phyloP scores from a whole-genome alignment of 2,113 vertebrate species.

The Rhinoderma darwinii region DNA sequence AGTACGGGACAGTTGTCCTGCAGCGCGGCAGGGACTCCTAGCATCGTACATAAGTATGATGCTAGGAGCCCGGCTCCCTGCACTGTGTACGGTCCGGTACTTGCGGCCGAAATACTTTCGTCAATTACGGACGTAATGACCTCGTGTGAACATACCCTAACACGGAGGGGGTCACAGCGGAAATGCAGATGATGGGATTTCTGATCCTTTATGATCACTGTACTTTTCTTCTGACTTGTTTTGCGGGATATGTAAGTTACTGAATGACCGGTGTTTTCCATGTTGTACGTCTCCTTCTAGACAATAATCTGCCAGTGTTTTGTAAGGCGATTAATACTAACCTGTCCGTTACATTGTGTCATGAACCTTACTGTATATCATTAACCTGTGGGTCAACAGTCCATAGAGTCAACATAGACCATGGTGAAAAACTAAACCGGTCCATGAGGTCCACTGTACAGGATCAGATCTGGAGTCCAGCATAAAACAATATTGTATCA shows the following conservation, averaged over 20 bases:
- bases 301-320: neutral
- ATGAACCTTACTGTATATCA: neutral
- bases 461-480: neutral
- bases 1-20: too few relatives aligned
- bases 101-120: too few relatives aligned
- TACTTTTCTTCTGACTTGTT: neutral
- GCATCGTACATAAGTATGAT: too few relatives aligned
- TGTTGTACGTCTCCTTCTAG: neutral
- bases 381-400: neutral
- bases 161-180: too few relatives aligned
- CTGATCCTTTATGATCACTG: too few relatives aligned
- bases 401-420: neutral
- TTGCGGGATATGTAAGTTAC: neutral
- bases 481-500: too few relatives aligned
- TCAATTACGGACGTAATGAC: too few relatives aligned
- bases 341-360: neutral
- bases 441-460: neutral
- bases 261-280: neutral
- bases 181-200: too few relatives aligned
- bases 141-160: too few relatives aligned
- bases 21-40: too few relatives aligned
- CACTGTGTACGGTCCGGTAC: too few relatives aligned
- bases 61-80: too few relatives aligned
- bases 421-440: neutral
- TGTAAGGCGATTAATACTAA: neutral